Percentiles rank a stretch among this genome's conserved stretches.
These are phyloP conservation scores for Drosophila antonietae DNA, from an alignment of 2,888 invertebrate species.

Conservation along the genomic window DNA sequence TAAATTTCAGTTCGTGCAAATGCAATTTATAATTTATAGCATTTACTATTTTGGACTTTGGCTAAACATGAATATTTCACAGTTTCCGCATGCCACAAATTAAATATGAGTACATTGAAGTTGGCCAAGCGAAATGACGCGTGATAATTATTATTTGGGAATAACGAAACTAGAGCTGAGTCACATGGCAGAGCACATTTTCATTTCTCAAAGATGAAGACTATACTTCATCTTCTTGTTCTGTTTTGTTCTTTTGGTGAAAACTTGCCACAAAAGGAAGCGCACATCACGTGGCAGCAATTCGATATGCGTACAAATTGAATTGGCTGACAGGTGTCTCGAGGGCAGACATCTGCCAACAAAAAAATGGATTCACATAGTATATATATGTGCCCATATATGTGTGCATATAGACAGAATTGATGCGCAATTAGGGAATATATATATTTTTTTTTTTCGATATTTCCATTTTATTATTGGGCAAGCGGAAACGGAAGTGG, in stretches of 20 bases:
- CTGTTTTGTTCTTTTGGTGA: conserved; percentile 12
- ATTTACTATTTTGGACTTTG: conserved; percentile 5
- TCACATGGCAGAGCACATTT: conserved; percentile 12
- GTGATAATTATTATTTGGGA: conserved; percentile 4
- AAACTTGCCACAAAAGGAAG: conserved; percentile 15
- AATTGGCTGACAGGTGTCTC: conserved; percentile 71
- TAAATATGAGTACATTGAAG: neutral
- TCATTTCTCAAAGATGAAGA: conserved; percentile 11
- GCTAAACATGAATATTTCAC: conserved; percentile 9
- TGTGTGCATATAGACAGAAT: neutral
- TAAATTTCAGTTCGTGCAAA: conserved; percentile 1
- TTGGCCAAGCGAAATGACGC: neutral
- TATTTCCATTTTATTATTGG: neutral
- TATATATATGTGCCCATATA: neutral
- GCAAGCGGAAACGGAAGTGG: conserved; percentile 43
- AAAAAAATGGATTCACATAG: neutral
- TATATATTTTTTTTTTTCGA: neutral
- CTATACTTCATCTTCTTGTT: neutral
- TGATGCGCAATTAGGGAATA: conserved; percentile 4
- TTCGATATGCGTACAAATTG: conserved; percentile 55
- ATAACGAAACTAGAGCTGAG: conserved; percentile 5
- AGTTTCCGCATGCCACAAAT: conserved; percentile 9
- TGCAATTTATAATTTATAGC: conserved; percentile 8
- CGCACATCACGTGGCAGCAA: conserved; percentile 42
- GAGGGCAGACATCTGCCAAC: conserved; percentile 24